Evolutionary conservation across 2,888 invertebrate genomes (phyloP).

Genomic region (Druceiella hillmani): DNA sequence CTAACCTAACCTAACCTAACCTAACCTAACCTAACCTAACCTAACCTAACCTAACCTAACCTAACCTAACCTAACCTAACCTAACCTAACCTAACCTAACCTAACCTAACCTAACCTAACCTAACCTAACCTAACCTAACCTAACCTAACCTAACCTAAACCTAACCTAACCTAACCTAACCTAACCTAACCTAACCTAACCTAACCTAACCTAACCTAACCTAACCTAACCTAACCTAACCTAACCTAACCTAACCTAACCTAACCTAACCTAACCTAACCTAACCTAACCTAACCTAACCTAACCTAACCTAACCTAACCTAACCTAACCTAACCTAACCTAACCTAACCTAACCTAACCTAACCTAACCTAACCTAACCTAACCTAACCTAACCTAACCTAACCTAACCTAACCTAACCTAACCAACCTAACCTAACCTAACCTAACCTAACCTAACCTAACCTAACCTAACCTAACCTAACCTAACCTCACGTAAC

Average conservation of each 20-base stretch:
- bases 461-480: conserved; percentile 13
- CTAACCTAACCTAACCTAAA: conserved; percentile 21
- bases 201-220: conserved; percentile 19
- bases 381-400: conserved; percentile 5
- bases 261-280: conserved; percentile 17
- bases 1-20: conserved; percentile 1
- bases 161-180: conserved; percentile 21
- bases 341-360: not conserved
- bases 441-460: conserved; percentile 9
- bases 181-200: conserved; percentile 20
- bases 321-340: conserved; percentile 17
- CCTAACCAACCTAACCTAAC: conserved; percentile 7
- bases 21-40: conserved; percentile 11
- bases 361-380: conserved; percentile 6
- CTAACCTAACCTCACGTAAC: conserved; percentile 15
- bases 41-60: conserved; percentile 18
- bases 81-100: conserved; percentile 17
- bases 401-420: conserved; percentile 1
- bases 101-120: conserved; percentile 20
- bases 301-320: conserved; percentile 16
- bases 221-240: conserved; percentile 19
- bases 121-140: conserved; percentile 20
- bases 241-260: conserved; percentile 19
- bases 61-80: conserved; percentile 17
- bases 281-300: conserved; percentile 17